Evolutionary conservation across 2,888 invertebrate species (phyloP).

Genomic region (Pandemis corylana): DNA sequence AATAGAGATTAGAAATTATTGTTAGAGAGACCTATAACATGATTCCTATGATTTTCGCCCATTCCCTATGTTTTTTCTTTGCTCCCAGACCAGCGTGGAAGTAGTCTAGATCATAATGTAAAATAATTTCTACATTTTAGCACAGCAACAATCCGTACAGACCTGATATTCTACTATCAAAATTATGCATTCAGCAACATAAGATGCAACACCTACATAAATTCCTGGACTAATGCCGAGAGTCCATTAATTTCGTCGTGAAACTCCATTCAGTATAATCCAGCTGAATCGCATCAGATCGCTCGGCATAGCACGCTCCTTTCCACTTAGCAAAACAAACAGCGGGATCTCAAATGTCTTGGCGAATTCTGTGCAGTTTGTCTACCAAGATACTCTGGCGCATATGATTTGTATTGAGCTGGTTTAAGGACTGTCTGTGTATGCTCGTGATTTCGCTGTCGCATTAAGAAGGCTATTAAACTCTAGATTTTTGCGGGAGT

Average conservation of each 20-base stretch:
- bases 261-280: constrained; percentile 34
- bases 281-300: constrained; percentile 34
- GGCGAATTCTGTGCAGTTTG: not conserved
- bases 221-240: not conserved
- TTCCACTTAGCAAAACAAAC: constrained; percentile 41
- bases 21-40: too few species aligned
- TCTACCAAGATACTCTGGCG: not conserved
- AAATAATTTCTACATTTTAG: too few species aligned
- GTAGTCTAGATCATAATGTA: too few species aligned
- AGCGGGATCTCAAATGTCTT: constrained; percentile 37
- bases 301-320: constrained; percentile 38
- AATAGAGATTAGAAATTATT: too few species aligned
- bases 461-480: too few species aligned
- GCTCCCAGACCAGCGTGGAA: too few species aligned
- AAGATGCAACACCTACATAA: not conserved
- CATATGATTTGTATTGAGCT: not conserved
- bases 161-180: not conserved
- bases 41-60: too few species aligned
- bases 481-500: too few species aligned
- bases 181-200: not conserved
- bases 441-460: too few species aligned
- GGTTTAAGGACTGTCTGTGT: too few species aligned
- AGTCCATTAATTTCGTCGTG: constrained; percentile 9
- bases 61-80: too few species aligned
- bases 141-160: too few species aligned